phyloP scores from a whole-genome alignment of 2,797 vertebrate genomes.

The Neoniphon sammara region DNA sequence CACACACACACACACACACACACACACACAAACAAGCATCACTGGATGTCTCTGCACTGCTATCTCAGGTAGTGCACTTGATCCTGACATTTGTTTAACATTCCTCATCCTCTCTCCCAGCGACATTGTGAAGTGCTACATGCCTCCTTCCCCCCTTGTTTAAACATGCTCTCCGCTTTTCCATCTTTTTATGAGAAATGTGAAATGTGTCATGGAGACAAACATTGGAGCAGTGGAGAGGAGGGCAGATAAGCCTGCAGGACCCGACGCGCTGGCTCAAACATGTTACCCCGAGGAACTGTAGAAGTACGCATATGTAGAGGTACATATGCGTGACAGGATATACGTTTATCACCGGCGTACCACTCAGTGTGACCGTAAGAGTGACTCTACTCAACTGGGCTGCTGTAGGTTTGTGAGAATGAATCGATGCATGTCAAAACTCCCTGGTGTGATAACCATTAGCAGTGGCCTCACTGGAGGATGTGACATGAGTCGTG shows the following conservation, averaged over 20 bases:
- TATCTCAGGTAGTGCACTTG: constrained; percentile 64
- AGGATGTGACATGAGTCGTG: constrained; percentile 65
- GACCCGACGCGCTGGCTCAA: constrained; percentile 46
- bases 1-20: neutral
- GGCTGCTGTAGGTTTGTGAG: constrained; percentile 23
- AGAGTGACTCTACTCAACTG: constrained; percentile 53
- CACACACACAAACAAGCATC: constrained; percentile 26
- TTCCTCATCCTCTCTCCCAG: constrained; percentile 54
- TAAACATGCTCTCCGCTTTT: constrained; percentile 62
- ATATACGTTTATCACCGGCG: constrained; percentile 28
- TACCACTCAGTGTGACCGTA: constrained; percentile 49
- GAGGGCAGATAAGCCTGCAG: constrained; percentile 69
- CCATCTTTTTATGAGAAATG: constrained; percentile 63
- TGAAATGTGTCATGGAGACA: constrained; percentile 72
- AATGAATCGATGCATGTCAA: constrained; percentile 67
- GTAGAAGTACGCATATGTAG: neutral
- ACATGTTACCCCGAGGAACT: constrained; percentile 68
- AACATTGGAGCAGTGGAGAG: constrained; percentile 55
- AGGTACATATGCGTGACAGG: constrained; percentile 58
- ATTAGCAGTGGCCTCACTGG: constrained; percentile 63
- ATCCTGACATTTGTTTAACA: constrained; percentile 80
- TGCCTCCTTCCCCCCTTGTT: constrained; percentile 61
- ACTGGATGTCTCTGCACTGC: constrained; percentile 41
- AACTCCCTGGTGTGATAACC: constrained; percentile 68
- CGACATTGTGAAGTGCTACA: constrained; percentile 56